A percentile compares a stretch with the other conserved stretches of the same genome.
Evolutionary conservation across 2,113 vertebrate species (phyloP).

Genomic region (Enhydra lutris): DNA sequence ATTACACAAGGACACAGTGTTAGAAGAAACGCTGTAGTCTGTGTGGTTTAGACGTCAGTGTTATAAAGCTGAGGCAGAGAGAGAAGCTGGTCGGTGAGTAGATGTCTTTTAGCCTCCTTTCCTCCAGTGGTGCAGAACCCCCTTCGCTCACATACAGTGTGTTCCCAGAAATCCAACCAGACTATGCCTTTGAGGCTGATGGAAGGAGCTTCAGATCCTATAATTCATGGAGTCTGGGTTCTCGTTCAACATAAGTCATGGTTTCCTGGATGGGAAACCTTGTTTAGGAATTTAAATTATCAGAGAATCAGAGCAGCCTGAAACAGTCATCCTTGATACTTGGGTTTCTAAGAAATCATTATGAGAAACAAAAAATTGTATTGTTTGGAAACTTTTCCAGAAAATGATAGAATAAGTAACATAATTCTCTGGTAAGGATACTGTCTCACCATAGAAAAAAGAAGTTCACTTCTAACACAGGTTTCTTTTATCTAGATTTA

Average conservation of each 20-base stretch:
- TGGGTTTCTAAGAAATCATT: not conserved
- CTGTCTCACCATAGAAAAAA: not conserved
- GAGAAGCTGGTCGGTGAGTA: not conserved
- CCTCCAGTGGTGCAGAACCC: not conserved
- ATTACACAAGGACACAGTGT: not conserved
- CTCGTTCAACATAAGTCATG: not conserved
- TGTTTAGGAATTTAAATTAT: not conserved
- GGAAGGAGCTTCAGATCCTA: not conserved
- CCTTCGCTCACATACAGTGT: not conserved
- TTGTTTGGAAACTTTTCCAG: not conserved
- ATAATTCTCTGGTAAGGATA: not conserved
- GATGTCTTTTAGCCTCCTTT: not conserved
- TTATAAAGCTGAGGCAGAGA: not conserved
- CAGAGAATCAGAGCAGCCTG: not conserved
- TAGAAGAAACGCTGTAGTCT: not conserved
- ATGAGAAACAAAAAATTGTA: not conserved
- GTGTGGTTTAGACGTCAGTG: not conserved
- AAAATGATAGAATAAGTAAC: conserved; percentile 4
- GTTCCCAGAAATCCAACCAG: not conserved
- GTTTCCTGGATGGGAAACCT: not conserved
- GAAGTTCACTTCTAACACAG: not conserved
- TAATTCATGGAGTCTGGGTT: not conserved
- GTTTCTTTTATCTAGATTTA: not conserved
- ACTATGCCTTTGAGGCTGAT: not conserved
- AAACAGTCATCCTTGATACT: not conserved